Evolutionary conservation across 2,888 invertebrate genomes (phyloP), one percentile per base, ranked within the genome.

Genomic region (Plebejus anna): DNA sequence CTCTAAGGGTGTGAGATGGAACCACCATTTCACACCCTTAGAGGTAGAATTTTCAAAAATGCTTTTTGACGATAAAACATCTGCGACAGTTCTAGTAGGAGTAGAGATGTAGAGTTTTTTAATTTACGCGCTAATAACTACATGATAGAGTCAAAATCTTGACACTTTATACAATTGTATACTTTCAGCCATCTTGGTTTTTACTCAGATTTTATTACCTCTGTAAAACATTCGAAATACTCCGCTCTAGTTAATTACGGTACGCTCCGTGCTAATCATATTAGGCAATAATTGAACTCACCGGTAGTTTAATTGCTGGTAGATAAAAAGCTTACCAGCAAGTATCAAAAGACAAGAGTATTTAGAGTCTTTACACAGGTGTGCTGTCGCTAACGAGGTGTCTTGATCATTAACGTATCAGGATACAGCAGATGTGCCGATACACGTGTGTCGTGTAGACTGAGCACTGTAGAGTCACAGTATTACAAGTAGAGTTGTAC

Each of bases 321-420:
- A 71, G 71, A 47, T 47, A 72, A 72, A 28, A 47, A 72, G 72
- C 72, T 72, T 72, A 73, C 28, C 1, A 73, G 55, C 32, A 32
- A 51, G 73, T 73, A 73, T 32, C 73, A 55, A 73, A 36, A 32
- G 28, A 73, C 73, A 55, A 28, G 73, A 51, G 55, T 73, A 55
- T 73, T 51, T 55, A 32, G 51, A 7, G 47, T 72, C 22, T 72
- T 38, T 71, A 42, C 16, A 28, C 51, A 72, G 72, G 72, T 72
- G 72, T 72, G 9, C 51, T 13, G 51, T 72, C 47, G 47, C 73
- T 73, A 73, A 73, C 73, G 73, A 73, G 55, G 32, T 47, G 51
- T 32, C 55, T 73, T 73, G 28, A 73, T 73, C 73, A 73, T 73
- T 73, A 73, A 51, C 47, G 73, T 55, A 16, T 51, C 51, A 16